Percentiles rank a stretch among this genome's conserved stretches.
phyloP scores from a whole-genome alignment of 2,797 vertebrate species.

The Periparus ater region DNA sequence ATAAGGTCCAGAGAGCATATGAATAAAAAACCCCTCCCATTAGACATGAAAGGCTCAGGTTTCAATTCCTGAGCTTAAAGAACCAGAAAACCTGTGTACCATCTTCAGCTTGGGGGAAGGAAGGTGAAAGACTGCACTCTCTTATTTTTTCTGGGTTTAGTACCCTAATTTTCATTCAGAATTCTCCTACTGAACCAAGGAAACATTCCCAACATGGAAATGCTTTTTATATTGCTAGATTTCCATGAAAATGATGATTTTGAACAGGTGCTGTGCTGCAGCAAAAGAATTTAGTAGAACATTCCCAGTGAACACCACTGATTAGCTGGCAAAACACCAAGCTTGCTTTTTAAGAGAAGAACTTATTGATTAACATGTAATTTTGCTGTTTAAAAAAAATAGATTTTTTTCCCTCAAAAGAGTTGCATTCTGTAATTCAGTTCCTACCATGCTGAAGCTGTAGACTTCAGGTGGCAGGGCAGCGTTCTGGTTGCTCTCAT shows the following conservation, averaged over 20 bases:
- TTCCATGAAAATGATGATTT: not conserved
- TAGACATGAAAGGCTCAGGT: not conserved
- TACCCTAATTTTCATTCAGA: not conserved
- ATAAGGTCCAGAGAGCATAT: not conserved
- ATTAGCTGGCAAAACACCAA: constrained; percentile 29
- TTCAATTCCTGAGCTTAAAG: not conserved
- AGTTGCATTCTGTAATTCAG: not conserved
- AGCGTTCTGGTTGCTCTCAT: not conserved
- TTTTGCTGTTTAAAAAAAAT: not conserved
- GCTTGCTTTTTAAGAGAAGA: not conserved
- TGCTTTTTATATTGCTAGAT: not conserved
- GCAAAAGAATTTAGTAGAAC: not conserved
- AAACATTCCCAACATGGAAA: not conserved
- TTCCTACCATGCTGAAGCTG: not conserved
- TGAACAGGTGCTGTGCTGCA: not conserved
- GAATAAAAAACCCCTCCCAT: not conserved
- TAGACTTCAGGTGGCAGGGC: not conserved
- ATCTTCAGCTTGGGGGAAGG: not conserved
- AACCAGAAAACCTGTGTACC: not conserved
- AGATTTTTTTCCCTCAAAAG: not conserved
- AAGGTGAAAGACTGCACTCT: not conserved
- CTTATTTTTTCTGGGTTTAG: not conserved
- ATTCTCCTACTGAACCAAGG: not conserved
- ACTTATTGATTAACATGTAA: not conserved
- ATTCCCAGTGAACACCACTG: not conserved